These are phyloP conservation scores for Noctilio leporinus DNA, from an alignment of 2,113 vertebrate genomes.

Conservation along the genomic window DNA sequence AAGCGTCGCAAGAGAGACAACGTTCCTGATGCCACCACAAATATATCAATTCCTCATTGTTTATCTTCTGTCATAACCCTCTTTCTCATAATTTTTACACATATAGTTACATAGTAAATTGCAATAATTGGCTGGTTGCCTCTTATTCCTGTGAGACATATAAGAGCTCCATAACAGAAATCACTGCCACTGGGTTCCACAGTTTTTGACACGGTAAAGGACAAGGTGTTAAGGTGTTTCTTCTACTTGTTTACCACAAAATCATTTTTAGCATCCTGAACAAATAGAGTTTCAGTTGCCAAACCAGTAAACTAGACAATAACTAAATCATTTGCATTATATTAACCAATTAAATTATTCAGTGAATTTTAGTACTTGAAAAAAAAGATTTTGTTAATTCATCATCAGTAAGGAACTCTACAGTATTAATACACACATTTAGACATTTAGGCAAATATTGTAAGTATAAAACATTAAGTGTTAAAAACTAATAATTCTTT, in stretches of 20 bases:
- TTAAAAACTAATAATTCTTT: background rate
- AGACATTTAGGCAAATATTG: background rate
- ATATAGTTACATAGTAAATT: background rate
- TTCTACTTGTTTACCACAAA: background rate
- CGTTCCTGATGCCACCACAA: background rate
- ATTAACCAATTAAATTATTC: background rate
- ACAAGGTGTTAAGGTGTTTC: background rate
- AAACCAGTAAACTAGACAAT: background rate
- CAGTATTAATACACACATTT: background rate
- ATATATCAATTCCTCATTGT: background rate
- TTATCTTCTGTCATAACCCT: background rate
- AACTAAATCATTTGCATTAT: background rate
- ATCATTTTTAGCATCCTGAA: background rate
- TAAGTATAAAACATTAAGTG: background rate
- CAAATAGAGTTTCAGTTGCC: background rate
- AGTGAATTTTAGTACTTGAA: background rate
- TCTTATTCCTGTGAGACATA: background rate
- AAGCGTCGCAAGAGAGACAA: background rate
- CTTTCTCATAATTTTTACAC: background rate
- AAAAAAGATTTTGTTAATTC: background rate
- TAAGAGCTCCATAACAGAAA: background rate
- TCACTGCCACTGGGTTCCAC: background rate
- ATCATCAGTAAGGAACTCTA: background rate
- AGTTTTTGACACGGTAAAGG: background rate
- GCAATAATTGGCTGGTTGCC: background rate